Evolutionary conservation across 2,113 vertebrate genomes (phyloP), one percentile per base, ranked within the genome.

Genomic region (Cyanoliseus patagonus): DNA sequence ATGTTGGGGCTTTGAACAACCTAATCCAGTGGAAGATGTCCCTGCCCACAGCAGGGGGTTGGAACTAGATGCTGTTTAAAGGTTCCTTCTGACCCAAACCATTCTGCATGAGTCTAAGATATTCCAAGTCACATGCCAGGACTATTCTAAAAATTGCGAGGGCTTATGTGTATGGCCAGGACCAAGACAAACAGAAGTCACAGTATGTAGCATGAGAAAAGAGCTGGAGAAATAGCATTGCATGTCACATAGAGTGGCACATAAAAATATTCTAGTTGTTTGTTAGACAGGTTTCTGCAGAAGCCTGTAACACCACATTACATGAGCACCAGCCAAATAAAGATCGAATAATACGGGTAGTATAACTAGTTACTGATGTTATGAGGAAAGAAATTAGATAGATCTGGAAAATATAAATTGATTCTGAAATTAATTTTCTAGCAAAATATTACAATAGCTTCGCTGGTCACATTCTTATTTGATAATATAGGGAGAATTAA

Each of bases 311-410:
- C 30, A 63, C 6, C 1, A 0, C 2, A 0, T 46, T 24, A 39
- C 27, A 52, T 1, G 1, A 84, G 2, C 16, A 64, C 63, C 57
- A 79, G 6, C 47, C 2, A 1, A 41, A 55, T 5, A 41, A 3
- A 28, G 37, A 64, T 7, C 25, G 51, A 44, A 62, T 52, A 35
- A 18, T 68, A 9, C 14, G 13, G 13, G 30, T n/a, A 79, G 10
- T 47, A 27, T 44, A 78, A 67, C 22, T 3, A 25, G 14, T 57
- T 46, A 74, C 24, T 82, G 35, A 69, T 83, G 33, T 28, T 49
- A 18, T 28, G 20, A 68, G 27, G 62, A 68, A 61, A 68, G 5
- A 81, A 53, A 67, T 57, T 7, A 64, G 47, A 57, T 13, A 59
- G 22, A 73, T 47, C 14, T 64, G 27, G 52, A 90, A 66, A 86